A percentile compares a stretch with the other conserved stretches of the same genome.
phyloP scores from a whole-genome alignment of 35 echinoderm and acorn worm genomes.

The Amphiura filiformis region DNA sequence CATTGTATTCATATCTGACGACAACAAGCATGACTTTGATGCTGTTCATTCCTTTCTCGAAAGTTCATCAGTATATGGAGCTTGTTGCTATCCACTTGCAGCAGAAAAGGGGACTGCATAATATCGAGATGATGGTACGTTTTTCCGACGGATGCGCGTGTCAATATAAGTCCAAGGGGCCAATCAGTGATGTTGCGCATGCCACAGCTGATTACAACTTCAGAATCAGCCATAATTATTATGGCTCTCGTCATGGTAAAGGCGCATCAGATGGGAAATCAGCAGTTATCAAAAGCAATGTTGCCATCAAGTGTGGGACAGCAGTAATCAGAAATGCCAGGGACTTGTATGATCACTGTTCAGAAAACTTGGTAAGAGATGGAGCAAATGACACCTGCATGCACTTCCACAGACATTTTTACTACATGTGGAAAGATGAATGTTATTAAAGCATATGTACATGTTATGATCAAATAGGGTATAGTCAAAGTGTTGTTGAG shows the following conservation, averaged over 20 bases:
- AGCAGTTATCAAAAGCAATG: conserved; percentile 44
- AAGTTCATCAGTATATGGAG: conserved; percentile 29
- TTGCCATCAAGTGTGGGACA: conserved; percentile 9
- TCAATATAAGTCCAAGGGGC: conserved; percentile 68
- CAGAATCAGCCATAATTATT: conserved; percentile 44
- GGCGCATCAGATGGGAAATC: conserved; percentile 48
- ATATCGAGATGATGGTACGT: conserved; percentile 29
- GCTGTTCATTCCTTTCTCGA: too few species aligned
- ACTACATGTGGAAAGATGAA: conserved; percentile 27
- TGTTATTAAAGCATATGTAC: too few species aligned
- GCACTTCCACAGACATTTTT: conserved; percentile 40
- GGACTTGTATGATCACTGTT: conserved; percentile 24
- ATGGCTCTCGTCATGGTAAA: conserved; percentile 65
- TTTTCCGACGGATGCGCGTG: conserved; percentile 52
- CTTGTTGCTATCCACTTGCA: conserved; percentile 32
- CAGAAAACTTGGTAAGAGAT: conserved; percentile 12
- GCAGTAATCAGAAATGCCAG: conserved; percentile 23
- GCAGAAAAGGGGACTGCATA: conserved; percentile 11
- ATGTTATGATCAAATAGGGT: too few species aligned
- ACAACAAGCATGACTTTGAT: conserved; percentile 54
- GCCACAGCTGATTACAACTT: conserved; percentile 9
- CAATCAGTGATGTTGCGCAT: conserved; percentile 37
- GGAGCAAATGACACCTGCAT: background rate
- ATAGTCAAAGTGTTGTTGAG: too few species aligned
- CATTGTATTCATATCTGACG: conserved; percentile 42